phyloP scores from a whole-genome alignment of 1,140 invertebrate species.

The Cherax quadricarinatus region DNA sequence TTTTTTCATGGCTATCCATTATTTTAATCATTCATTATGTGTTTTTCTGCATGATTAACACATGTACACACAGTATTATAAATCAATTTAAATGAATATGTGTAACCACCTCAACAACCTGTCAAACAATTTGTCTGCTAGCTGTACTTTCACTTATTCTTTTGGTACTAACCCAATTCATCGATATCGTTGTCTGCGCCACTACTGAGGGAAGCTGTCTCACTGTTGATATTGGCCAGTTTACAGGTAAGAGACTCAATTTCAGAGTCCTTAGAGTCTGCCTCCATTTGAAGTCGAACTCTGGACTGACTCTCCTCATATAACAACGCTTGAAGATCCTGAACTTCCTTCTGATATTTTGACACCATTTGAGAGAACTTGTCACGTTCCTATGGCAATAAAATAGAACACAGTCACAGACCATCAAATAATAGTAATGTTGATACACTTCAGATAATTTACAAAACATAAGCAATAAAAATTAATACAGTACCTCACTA shows the following conservation, averaged over 20 bases:
- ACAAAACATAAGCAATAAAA: not conserved
- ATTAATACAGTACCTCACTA: not conserved
- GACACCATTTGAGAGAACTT: constrained; percentile 92
- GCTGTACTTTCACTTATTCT: too few relatives aligned
- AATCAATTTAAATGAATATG: too few relatives aligned
- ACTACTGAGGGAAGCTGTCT: constrained; percentile 93
- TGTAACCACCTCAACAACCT: too few relatives aligned
- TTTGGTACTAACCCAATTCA: constrained; percentile 60
- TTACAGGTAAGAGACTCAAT: constrained; percentile 94
- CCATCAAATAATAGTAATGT: not conserved
- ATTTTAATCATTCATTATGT: too few relatives aligned
- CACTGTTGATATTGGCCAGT: constrained; percentile 84
- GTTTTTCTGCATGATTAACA: too few relatives aligned
- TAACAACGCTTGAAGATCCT: constrained; percentile 86
- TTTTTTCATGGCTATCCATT: too few relatives aligned
- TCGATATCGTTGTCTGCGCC: constrained; percentile 86
- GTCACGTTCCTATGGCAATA: constrained; percentile 85
- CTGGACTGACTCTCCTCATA: constrained; percentile 84
- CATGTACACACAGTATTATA: too few relatives aligned
- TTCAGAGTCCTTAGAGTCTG: constrained; percentile 96
- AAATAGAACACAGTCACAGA: not conserved
- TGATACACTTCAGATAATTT: constrained; percentile 7
- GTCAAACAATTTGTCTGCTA: too few relatives aligned
- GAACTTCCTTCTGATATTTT: constrained; percentile 90
- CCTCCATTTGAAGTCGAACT: constrained; percentile 87